Conservation (phyloP, 1,140 invertebrate genomes). For the Holcopasites calliopsidis region DNA sequence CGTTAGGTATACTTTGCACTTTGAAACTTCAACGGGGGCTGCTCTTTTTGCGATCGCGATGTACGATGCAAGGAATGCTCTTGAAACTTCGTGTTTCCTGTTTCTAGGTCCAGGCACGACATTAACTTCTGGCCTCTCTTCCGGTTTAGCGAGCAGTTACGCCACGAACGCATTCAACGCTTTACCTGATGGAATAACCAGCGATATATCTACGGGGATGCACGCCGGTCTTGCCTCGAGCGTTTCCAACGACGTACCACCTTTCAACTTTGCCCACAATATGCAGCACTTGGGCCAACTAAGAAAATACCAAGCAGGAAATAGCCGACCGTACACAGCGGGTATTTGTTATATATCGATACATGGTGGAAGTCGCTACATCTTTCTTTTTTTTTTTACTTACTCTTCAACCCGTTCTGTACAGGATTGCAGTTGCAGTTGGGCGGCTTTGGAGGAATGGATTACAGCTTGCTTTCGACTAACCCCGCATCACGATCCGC, state of each 20-base stretch:
- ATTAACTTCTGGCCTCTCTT: conserved; percentile 3
- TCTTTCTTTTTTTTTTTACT: too few species aligned
- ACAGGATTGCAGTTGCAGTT: conserved; percentile 70
- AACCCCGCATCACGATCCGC: conserved; percentile 62
- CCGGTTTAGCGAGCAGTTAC: conserved; percentile 8
- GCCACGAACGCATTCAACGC: conserved; percentile 35
- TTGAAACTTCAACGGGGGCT: neutral
- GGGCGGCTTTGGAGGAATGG: conserved; percentile 69
- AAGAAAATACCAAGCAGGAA: conserved; percentile 35
- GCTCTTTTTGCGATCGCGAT: neutral
- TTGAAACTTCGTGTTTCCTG: too few species aligned
- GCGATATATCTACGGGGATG: conserved; percentile 45
- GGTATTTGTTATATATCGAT: conserved; percentile 44
- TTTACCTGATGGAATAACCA: conserved; percentile 42
- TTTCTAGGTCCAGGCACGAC: neutral
- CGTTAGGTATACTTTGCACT: conserved; percentile 39
- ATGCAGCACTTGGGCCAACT: conserved; percentile 50
- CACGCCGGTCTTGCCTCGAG: conserved; percentile 21
- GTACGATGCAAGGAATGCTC: too few species aligned
- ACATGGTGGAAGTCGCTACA: too few species aligned
- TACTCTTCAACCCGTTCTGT: too few species aligned
- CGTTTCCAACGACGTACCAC: conserved; percentile 55
- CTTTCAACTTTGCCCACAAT: conserved; percentile 54
- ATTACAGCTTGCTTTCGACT: conserved; percentile 66
- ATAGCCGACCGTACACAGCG: conserved; percentile 49